phyloP scores from a whole-genome alignment of 1,140 invertebrate genomes.

The Tribolium madens region DNA sequence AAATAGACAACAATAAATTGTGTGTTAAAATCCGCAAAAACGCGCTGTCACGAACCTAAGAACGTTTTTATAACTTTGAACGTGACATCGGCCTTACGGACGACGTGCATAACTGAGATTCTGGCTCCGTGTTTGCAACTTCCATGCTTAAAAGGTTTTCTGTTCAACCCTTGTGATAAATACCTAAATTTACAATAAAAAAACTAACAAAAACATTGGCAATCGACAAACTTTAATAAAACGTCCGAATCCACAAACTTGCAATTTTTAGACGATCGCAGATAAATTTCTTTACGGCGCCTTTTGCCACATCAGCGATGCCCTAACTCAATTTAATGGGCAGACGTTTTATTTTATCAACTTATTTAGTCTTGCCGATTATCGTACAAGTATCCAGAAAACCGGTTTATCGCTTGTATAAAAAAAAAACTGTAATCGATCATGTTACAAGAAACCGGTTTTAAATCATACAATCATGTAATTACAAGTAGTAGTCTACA shows the following conservation, averaged over 20 bases:
- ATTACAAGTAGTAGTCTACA: background rate
- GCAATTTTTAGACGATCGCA: slow-evolving; percentile 5
- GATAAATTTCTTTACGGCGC: background rate
- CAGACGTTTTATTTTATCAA: too few relatives aligned
- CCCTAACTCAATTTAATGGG: background rate
- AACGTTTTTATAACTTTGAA: slow-evolving; percentile 35
- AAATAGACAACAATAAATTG: slow-evolving; percentile 37
- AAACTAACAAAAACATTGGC: slow-evolving; percentile 2
- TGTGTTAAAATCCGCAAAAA: slow-evolving; percentile 39
- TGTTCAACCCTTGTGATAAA: slow-evolving; percentile 12
- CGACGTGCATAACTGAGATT: slow-evolving; percentile 36
- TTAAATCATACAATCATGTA: background rate
- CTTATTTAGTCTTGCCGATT: too few relatives aligned
- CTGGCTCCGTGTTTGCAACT: slow-evolving; percentile 14
- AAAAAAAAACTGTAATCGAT: too few relatives aligned
- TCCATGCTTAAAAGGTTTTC: slow-evolving; percentile 17
- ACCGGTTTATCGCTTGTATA: background rate
- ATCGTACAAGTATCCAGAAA: background rate
- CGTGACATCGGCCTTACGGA: slow-evolving; percentile 30
- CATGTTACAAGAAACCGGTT: background rate
- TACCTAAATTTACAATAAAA: slow-evolving; percentile 19
- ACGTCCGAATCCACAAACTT: background rate
- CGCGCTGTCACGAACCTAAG: slow-evolving; percentile 30
- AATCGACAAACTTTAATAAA: background rate
- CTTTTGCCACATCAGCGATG: background rate